Evolutionary conservation across 2,113 vertebrate genomes (phyloP).

Genomic region (Micromys minutus): DNA sequence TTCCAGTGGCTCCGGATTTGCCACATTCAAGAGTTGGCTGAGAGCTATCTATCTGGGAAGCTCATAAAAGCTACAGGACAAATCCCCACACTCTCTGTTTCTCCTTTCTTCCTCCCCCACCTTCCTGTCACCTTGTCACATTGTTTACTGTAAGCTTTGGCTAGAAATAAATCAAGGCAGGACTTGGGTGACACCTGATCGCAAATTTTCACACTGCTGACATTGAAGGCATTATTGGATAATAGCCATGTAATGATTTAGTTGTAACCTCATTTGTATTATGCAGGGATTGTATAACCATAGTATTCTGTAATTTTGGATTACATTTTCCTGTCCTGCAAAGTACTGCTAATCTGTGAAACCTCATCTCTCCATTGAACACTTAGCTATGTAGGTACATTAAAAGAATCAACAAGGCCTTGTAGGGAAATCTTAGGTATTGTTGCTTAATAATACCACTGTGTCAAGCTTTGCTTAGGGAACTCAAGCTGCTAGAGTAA

Average conservation of each 20-base stretch:
- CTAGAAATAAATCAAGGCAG: slow-evolving; percentile 58
- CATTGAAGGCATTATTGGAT: slow-evolving; percentile 57
- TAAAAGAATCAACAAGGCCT: slow-evolving; percentile 78
- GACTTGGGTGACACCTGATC: slow-evolving; percentile 47
- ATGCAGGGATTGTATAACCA: slow-evolving; percentile 68
- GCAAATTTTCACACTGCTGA: slow-evolving; percentile 59
- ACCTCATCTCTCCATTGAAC: slow-evolving; percentile 74
- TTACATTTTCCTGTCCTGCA: slow-evolving; percentile 65
- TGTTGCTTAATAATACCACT: slow-evolving; percentile 85
- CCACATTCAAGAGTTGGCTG: slow-evolving; percentile 52
- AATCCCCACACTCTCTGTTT: not conserved
- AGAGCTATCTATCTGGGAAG: slow-evolving; percentile 42
- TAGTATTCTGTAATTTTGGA: slow-evolving; percentile 72
- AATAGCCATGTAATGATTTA: slow-evolving; percentile 32
- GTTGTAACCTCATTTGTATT: slow-evolving; percentile 63
- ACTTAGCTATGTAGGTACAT: slow-evolving; percentile 58
- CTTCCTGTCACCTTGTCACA: slow-evolving; percentile 51
- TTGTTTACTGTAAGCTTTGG: slow-evolving; percentile 52
- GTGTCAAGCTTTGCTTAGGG: slow-evolving; percentile 81
- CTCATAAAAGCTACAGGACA: slow-evolving; percentile 34
- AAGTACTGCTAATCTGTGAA: slow-evolving; percentile 66
- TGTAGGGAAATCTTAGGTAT: slow-evolving; percentile 80
- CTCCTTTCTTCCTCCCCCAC: not conserved
- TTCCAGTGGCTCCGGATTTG: slow-evolving; percentile 27
- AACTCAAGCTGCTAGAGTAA: slow-evolving; percentile 85